Evolutionary conservation across 2,797 vertebrate species (phyloP).

Genomic region (Spinus olivaceus): DNA sequence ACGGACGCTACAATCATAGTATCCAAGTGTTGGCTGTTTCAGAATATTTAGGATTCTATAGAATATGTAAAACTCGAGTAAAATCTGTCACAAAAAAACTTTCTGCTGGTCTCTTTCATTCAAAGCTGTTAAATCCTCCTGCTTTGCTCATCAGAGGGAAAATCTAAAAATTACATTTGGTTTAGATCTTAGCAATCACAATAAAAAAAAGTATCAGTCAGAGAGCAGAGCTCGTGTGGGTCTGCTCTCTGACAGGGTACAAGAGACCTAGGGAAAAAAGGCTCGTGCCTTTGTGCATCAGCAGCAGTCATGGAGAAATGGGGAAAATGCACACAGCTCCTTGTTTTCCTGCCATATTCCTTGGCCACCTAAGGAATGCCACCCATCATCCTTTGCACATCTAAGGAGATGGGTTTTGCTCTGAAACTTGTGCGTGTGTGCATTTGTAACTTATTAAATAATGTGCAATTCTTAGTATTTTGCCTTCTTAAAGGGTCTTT

Average conservation of each 20-base stretch:
- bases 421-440: background rate
- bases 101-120: background rate
- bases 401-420: background rate
- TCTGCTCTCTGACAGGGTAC: background rate
- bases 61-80: background rate
- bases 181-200: background rate
- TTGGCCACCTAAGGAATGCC: background rate
- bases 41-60: background rate
- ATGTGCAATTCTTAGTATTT: background rate
- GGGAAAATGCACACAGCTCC: background rate
- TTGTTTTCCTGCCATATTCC: background rate
- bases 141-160: background rate
- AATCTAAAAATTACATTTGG: background rate
- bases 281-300: background rate
- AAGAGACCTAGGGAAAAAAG: background rate
- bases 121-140: fast-evolving
- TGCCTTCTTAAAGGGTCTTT: background rate
- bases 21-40: background rate
- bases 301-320: background rate
- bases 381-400: fast-evolving
- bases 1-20: background rate
- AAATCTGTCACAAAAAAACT: background rate
- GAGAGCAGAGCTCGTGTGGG: background rate
- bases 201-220: background rate
- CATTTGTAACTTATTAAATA: background rate